Base-by-base conservation (phyloP, 2,113 vertebrate genomes). In the Hirundichthys speculiger region DNA sequence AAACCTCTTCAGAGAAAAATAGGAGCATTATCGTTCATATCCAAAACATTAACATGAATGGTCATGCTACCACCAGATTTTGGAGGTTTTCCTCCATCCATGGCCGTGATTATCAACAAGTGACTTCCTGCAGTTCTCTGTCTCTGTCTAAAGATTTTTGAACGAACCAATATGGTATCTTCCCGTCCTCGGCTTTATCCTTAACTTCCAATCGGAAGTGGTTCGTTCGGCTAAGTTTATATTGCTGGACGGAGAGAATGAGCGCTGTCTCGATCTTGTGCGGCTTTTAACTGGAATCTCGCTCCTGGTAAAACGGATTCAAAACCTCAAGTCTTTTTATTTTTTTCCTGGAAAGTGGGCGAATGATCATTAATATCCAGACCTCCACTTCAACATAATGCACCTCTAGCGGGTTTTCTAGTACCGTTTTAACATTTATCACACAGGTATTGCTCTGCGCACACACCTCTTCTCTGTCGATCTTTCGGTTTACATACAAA, bases 341-440 rank as follows among this genome's bases (percentile, higher is more conserved):
- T 73, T 42, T 51, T 53, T 1, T 84, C 85, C 0, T 84, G 48
- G 21, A 95, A 95, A 18, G 16, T 3, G 0, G 92, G 94, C 0
- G 87, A 64, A 19, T 94, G 92, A 38, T 96, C 94, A 18, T 96
- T 95, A 27, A 95, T 69, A 50, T 96, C 94, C 18, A 79, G 59
- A 96, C 63, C 13, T 94, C 92, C 30, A 95, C 86, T 13, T 64
- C 79, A 11, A 95, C 90, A 1, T 94, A 93, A 51, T 94, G 94
- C 0, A 96, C 86, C 57, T 94, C 92, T 38, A 95, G 79, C 8
- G 94, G 94, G 15, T 90, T 86, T 21, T 91, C 88, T 3, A 94
- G 16, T 1, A 93, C 77, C 0, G 86, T 86, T 69, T 92, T 86
- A 3, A 89, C 20, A 20, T 85, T 88, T 3, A 95, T 85, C 20